These are phyloP conservation scores for Chymomyza costata DNA, from an alignment of 1,140 invertebrate species.

Conservation along the genomic window DNA sequence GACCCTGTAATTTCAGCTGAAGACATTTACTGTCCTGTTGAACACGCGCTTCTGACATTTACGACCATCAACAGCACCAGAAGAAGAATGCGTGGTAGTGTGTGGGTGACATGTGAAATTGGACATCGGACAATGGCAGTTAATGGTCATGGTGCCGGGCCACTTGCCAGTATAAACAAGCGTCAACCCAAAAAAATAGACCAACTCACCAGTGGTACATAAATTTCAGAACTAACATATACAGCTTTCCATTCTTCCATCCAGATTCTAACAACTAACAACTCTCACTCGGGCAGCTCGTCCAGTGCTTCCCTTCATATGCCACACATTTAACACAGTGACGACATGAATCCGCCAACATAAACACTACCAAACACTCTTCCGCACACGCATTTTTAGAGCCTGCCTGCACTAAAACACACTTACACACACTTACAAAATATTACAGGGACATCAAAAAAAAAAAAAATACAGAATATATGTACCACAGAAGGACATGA, in stretches of 20 bases:
- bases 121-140: slow-evolving; percentile 56
- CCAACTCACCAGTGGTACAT: slow-evolving; percentile 63
- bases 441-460: slow-evolving; percentile 16
- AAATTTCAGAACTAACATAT: slow-evolving; percentile 60
- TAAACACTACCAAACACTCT: no score
- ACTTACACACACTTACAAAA: slow-evolving; percentile 29
- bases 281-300: neutral
- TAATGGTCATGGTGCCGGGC: slow-evolving; percentile 59
- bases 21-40: slow-evolving; percentile 61
- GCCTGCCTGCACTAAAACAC: slow-evolving; percentile 6
- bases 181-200: slow-evolving; percentile 52
- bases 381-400: no score
- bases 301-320: slow-evolving; percentile 34
- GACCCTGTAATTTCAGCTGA: slow-evolving; percentile 61
- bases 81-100: slow-evolving; percentile 17
- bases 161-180: slow-evolving; percentile 22
- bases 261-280: no score
- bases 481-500: no score
- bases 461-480: neutral
- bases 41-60: slow-evolving; percentile 66
- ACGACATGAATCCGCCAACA: slow-evolving; percentile 71
- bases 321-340: slow-evolving; percentile 69
- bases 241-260: no score
- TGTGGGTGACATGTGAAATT: slow-evolving; percentile 47
- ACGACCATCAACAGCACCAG: slow-evolving; percentile 49